Evolutionary conservation across 2,888 invertebrate genomes (phyloP).

Genomic region (Pinctada fucata): DNA sequence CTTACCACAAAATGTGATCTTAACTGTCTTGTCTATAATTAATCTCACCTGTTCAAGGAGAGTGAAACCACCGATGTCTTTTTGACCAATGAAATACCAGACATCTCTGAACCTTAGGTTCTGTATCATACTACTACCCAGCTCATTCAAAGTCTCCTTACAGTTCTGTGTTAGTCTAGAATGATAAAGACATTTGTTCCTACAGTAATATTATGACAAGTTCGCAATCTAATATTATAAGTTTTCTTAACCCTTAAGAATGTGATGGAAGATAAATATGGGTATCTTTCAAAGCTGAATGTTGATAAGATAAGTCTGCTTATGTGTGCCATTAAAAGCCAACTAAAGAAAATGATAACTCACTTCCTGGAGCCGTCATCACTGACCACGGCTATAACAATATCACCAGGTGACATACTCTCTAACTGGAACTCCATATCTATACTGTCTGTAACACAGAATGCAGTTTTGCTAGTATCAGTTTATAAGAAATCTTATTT

Average conservation of each 20-base stretch:
- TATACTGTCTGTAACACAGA: conserved; percentile 72
- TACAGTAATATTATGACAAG: too few relatives aligned
- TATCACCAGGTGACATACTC: conserved; percentile 76
- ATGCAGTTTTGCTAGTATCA: not conserved
- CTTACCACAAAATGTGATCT: too few relatives aligned
- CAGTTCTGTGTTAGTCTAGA: conserved; percentile 78
- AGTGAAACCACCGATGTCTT: conserved; percentile 79
- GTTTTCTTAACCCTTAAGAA: too few relatives aligned
- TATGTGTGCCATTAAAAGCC: too few relatives aligned
- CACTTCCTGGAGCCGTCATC: conserved; percentile 80
- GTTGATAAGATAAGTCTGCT: too few relatives aligned
- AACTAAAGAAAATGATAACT: conserved; percentile 37
- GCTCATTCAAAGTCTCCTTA: conserved; percentile 78
- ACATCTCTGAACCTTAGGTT: conserved; percentile 80
- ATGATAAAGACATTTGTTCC: not conserved
- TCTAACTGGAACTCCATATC: conserved; percentile 78
- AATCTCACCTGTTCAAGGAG: conserved; percentile 77
- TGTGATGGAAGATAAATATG: too few relatives aligned
- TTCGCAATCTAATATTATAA: too few relatives aligned
- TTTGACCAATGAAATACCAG: conserved; percentile 80
- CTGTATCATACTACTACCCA: conserved; percentile 80
- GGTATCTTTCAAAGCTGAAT: too few relatives aligned
- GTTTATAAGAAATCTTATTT: not conserved
- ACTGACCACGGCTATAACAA: conserved; percentile 79
- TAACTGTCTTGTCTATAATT: too few relatives aligned